Evolutionary conservation across 2,888 invertebrate genomes (phyloP).

Genomic region (Salpingus planirostris): DNA sequence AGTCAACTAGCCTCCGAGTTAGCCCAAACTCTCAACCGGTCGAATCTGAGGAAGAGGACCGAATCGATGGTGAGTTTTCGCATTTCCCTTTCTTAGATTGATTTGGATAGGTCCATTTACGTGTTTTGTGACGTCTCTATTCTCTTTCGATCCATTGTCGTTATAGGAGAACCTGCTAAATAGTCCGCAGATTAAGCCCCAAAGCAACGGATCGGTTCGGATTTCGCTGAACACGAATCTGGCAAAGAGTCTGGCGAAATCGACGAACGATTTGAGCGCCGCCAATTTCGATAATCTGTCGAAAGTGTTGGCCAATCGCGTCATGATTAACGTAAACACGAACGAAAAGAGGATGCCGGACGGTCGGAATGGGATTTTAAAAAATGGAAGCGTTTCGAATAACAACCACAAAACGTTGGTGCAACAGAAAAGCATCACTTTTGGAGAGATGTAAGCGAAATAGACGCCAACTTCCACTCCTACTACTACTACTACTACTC

Average conservation of each 20-base stretch:
- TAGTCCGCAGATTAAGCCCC: conserved; percentile 32
- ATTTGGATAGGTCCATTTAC: no score
- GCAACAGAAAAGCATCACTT: conserved; percentile 43
- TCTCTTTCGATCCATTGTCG: no score
- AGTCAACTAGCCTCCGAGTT: conserved; percentile 66
- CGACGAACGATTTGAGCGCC: conserved; percentile 30
- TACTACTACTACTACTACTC: no score
- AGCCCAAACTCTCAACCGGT: conserved; percentile 64
- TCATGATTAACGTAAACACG: conserved; percentile 33
- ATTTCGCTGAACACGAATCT: conserved; percentile 35
- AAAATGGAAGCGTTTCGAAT: no score
- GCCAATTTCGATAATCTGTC: conserved; percentile 23
- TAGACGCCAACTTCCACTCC: no score
- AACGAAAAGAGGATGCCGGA: conserved; percentile 30
- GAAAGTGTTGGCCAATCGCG: conserved; percentile 28
- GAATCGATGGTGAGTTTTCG: conserved; percentile 56
- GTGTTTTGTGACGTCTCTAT: no score
- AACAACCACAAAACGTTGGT: conserved; percentile 33
- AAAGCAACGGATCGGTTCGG: conserved; percentile 37
- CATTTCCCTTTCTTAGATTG: no score
- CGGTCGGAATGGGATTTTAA: conserved; percentile 45
- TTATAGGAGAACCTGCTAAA: conserved; percentile 37
- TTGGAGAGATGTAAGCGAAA: conserved; percentile 43
- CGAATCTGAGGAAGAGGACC: conserved; percentile 65
- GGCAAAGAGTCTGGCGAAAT: conserved; percentile 33